Evolutionary conservation across 2,797 vertebrate genomes (phyloP).

Genomic region (Sphenopsis melanotis): DNA sequence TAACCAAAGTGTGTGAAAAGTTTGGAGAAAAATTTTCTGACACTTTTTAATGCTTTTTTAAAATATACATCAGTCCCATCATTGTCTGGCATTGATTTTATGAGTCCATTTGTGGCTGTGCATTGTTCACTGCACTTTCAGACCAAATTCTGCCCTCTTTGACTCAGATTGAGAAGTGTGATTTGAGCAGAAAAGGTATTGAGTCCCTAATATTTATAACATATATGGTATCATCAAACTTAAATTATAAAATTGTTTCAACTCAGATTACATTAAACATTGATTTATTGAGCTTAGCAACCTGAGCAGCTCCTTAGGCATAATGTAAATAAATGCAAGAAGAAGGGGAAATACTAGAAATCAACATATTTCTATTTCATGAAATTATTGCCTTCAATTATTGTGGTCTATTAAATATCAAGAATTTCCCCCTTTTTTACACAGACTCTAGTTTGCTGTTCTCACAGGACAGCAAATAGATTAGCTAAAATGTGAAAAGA

Average conservation of each 20-base stretch:
- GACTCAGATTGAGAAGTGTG: neutral
- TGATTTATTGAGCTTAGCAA: neutral
- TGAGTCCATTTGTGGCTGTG: neutral
- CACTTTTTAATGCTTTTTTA: neutral
- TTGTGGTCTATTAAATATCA: neutral
- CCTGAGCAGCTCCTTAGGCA: neutral
- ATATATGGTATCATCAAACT: neutral
- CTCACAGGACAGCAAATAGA: neutral
- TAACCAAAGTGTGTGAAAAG: neutral
- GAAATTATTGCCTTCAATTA: neutral
- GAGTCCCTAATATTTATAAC: neutral
- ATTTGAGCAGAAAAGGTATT: neutral
- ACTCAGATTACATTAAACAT: neutral
- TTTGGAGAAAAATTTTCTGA: neutral
- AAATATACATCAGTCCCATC: neutral
- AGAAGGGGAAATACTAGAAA: neutral
- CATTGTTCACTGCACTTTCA: neutral
- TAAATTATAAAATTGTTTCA: neutral
- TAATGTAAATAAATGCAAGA: neutral
- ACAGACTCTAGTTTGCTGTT: neutral
- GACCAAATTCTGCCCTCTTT: neutral
- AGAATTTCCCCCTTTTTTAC: neutral
- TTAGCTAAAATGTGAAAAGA: neutral
- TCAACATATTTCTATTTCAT: neutral
- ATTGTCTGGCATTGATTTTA: neutral